Percentiles rank a stretch among this genome's conserved stretches.
Conservation (phyloP, 2,888 invertebrate genomes). For the Rosalia funebris region DNA sequence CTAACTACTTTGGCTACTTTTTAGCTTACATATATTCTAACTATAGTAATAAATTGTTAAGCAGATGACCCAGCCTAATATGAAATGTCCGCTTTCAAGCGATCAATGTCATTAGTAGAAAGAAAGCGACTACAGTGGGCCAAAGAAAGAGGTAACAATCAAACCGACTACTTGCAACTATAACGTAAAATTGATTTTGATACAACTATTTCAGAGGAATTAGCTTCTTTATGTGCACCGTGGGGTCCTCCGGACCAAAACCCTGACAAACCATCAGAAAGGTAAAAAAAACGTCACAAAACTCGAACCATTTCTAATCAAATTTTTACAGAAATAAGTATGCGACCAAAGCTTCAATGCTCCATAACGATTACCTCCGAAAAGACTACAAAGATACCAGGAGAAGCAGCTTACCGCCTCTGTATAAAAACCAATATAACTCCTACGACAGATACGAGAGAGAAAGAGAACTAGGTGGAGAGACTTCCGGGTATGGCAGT, state of each 20-base stretch:
- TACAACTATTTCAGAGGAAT: slow-evolving; percentile 74
- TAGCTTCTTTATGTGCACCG: slow-evolving; percentile 80
- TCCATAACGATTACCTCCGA: slow-evolving; percentile 46
- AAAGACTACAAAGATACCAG: slow-evolving; percentile 45
- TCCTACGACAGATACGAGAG: slow-evolving; percentile 51
- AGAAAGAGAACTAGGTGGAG: slow-evolving; percentile 71
- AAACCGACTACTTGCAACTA: slow-evolving; percentile 10
- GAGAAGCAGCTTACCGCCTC: slow-evolving; percentile 60
- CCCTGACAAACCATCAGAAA: slow-evolving; percentile 46
- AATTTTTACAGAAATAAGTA: slow-evolving; percentile 50
- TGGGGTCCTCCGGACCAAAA: slow-evolving; percentile 68
- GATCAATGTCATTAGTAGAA: slow-evolving; percentile 76
- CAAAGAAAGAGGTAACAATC: slow-evolving; percentile 81
- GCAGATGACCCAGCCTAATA: slow-evolving; percentile 24
- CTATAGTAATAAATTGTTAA: slow-evolving; percentile 26
- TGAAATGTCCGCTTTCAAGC: slow-evolving; percentile 51
- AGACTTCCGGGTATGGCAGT: slow-evolving; percentile 86
- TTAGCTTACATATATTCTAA: slow-evolving; percentile 47
- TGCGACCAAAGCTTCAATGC: slow-evolving; percentile 49
- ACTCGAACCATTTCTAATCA: background rate
- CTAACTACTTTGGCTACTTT: no score
- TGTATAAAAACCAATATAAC: slow-evolving; percentile 58
- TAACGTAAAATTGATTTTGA: slow-evolving; percentile 1
- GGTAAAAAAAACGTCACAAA: slow-evolving; percentile 38
- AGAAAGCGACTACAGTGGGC: slow-evolving; percentile 94